Base-by-base conservation (phyloP, 1,140 invertebrate genomes). In the Anadara kagoshimensis region DNA sequence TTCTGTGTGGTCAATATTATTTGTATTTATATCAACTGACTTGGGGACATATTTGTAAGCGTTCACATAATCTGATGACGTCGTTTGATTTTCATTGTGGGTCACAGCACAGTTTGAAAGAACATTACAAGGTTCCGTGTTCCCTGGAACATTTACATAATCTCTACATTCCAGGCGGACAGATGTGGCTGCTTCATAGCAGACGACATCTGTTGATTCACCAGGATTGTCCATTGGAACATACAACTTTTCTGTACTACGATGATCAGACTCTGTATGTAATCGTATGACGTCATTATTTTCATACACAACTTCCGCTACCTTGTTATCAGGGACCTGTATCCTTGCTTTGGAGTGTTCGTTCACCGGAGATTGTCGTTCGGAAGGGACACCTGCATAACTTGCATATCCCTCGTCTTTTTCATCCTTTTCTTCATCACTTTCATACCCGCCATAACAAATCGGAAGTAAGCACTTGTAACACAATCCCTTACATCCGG, bases 391-490 rank as follows among this genome's bases (percentile, higher is more conserved):
- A 16, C 53, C 61, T n/a, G 56, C 70, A 45, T 62, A 73, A 22
- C 70, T 73, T 53, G 66, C 70, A 36, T 73, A 73, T 22, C 70
- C 70, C 61, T 73, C 70, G 41, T 73, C 70, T 44, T 73, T 73
- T n/a, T 73, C 70, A 12, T 69, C 66, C 44, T 73, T 73, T 56
- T 73, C 70, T 11, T 73, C 70, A 54, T 73, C 70, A 41, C 70
- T 73, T 41, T 73, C 70, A 44, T 51, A 68, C 5, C 63, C 63
- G 29, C 29, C 29, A 36, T 36, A 36, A 36, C 29, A 36, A 36
- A 36, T 36, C 45, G 36, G 54, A 16, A 73, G 57, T 53, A 73
- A 36, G 29, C 70, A 73, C 26, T 73, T 73, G 29, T 61, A 73
- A 53, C 70, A 73, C 14, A 73, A 44, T 26, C 63, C 59, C 61